A percentile compares a stretch with the other conserved stretches of the same genome.
Evolutionary conservation across 2,888 invertebrate genomes (phyloP).

Genomic region (Cecidostiba fungosa): DNA sequence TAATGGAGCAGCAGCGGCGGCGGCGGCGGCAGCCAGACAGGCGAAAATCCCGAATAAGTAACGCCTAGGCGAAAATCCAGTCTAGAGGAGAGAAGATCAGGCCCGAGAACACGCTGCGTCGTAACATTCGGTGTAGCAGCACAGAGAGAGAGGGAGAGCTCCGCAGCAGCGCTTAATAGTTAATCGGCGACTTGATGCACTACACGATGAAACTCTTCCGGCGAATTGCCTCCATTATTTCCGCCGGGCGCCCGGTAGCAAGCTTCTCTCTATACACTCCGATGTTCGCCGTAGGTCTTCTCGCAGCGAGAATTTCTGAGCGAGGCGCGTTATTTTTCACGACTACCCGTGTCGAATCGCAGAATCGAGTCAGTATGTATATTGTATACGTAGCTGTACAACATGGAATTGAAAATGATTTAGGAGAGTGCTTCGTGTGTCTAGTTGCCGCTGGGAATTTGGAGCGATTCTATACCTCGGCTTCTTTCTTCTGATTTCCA

Average conservation of each 20-base stretch:
- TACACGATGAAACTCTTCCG: slow-evolving; percentile 66
- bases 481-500: no score
- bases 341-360: neutral
- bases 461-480: no score
- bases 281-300: no score
- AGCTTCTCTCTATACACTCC: neutral
- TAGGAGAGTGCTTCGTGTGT: neutral
- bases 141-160: neutral
- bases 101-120: slow-evolving; percentile 32
- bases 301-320: neutral
- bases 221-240: slow-evolving; percentile 63
- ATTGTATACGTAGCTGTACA: neutral
- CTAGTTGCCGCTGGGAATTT: no score
- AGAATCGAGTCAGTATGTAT: neutral
- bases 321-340: neutral
- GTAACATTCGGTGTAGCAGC: slow-evolving; percentile 32
- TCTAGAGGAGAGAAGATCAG: neutral
- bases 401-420: neutral
- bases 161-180: slow-evolving; percentile 53
- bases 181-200: slow-evolving; percentile 62
- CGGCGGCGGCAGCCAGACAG: neutral
- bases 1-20: neutral
- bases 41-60: slow-evolving; percentile 20
- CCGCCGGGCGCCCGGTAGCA: slow-evolving; percentile 40
- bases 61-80: slow-evolving; percentile 34